Base-by-base conservation (phyloP, 2,797 vertebrate genomes). In the Coreius guichenoti region DNA sequence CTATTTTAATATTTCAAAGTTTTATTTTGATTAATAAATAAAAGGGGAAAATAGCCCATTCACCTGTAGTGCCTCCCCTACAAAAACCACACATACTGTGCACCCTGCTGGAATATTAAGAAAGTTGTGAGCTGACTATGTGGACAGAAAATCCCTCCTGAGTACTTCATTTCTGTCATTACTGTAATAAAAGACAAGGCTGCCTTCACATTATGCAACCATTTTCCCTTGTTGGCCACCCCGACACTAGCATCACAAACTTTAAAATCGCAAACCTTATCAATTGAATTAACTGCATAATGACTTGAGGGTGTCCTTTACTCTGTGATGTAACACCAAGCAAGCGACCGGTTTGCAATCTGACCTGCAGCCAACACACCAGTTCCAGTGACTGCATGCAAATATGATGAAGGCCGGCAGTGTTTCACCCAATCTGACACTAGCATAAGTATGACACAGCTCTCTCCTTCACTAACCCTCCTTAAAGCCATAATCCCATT, bases 401-500 rank as follows among this genome's bases (percentile, higher is more conserved):
- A 87, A 80, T 80, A 3, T 54, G 7, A 49, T 78, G 49, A 70
- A 56, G 65, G 49, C 74, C 6, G 45, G 26, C 54, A 56, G 33
- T 67, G 61, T 81, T 51, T 31, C 54, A 65, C 39, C 72, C 61
- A 23, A 33, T n/a, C 58, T 26, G 36, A 26, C 21, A 51, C 23
- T 49, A 63, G 33, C 36, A 68, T 77, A 45, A 43, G 72, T 76
- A 43, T 75, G 31, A 45, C 45, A 67, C 47, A 63, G 68, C 83
- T 70, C 75, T 82, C 49, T 77, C 12, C 23, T 36, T 72, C 54
- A 63, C 67, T 80, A 79, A 84, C 65, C 51, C 75, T 61, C 4
- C 74, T 45, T 70, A 84, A 77, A 70, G 36, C 36, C 51, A 23
- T 85, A 85, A 85, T 85, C 67, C 76, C 39, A 58, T 63, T 63